Conservation (phyloP, 2,113 vertebrate genomes). For the Hyperopisus bebe region DNA sequence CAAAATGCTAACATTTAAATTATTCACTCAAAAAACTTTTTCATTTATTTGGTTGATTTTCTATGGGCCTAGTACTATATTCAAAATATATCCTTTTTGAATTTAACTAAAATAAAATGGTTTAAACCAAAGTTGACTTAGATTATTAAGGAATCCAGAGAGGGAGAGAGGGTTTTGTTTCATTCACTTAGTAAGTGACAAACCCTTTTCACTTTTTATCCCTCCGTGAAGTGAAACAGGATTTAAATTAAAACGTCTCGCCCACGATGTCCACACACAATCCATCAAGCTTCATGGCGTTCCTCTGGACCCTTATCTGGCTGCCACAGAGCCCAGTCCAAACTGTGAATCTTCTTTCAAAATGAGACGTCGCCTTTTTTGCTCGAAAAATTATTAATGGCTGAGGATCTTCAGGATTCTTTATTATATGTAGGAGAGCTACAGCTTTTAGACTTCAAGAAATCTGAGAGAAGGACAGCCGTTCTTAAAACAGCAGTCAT, state of each 20-base stretch:
- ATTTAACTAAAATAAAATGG: not conserved
- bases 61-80: not conserved
- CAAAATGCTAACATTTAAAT: not conserved
- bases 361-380: not conserved
- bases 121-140: not conserved
- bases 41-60: not conserved
- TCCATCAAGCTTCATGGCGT: not conserved
- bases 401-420: not conserved
- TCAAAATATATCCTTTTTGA: not conserved
- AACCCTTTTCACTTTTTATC: not conserved
- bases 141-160: not conserved
- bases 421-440: not conserved
- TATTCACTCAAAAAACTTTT: not conserved
- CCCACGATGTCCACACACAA: not conserved
- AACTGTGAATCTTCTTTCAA: not conserved
- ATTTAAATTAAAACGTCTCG: not conserved
- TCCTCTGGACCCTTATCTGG: not conserved
- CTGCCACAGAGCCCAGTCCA: not conserved
- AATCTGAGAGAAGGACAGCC: not conserved
- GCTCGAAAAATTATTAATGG: not conserved
- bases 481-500: not conserved
- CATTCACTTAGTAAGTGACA: not conserved
- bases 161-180: not conserved
- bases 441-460: not conserved
- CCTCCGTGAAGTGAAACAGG: slow-evolving; percentile 2